Evolutionary conservation across 2,888 invertebrate genomes (phyloP), one percentile per base, ranked within the genome.

Genomic region (Drosophila barbarae): DNA sequence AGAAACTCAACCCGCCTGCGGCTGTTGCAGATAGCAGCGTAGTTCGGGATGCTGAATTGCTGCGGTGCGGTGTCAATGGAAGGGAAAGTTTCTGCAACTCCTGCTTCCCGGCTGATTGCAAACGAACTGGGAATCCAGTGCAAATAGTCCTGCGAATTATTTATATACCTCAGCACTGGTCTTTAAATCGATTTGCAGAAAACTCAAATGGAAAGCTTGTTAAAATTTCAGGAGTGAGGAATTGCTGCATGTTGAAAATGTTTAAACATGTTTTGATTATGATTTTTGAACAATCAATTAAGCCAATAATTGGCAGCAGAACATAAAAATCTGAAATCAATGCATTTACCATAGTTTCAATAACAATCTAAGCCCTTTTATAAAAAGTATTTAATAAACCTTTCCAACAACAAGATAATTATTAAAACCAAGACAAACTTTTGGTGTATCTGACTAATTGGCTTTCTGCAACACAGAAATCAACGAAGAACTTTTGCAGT

Each of bases 1-100:
- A 53, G 50, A 69, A 69, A 50, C 39, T 18, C 52, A 15, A 46
- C 21, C 58, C 38, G 49, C 58, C 47, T 44, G 34, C 39, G 50
- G 39, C 50, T 30, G 36, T 30, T 57, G 63, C 41, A 41, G 61
- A 42, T 50, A 41, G 10, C 12, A 34, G n/a, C 30, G 42, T 5
- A 35, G 50, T 15, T 28, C 35, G 28, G 30, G 47, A 57, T 36
- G 56, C 57, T 58, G 39, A 60, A 41, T 47, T 56, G 52, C 30
- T 41, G 38, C 28, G 54, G 54, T 49, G 54, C 58, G 44, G 59
- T 59, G 59, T 59, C 59, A 57, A 57, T 59, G 38, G 59, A 46
- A 58, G 57, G 38, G 26, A 56, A 59, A 59, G 59, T 59, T 58
- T 28, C 36, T 21, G 46, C 44, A 38, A 59, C 32, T 46, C 23